Evolutionary conservation across 2,797 vertebrate genomes (phyloP), one percentile per base, ranked within the genome.

Genomic region (Bradypodion pumilum): DNA sequence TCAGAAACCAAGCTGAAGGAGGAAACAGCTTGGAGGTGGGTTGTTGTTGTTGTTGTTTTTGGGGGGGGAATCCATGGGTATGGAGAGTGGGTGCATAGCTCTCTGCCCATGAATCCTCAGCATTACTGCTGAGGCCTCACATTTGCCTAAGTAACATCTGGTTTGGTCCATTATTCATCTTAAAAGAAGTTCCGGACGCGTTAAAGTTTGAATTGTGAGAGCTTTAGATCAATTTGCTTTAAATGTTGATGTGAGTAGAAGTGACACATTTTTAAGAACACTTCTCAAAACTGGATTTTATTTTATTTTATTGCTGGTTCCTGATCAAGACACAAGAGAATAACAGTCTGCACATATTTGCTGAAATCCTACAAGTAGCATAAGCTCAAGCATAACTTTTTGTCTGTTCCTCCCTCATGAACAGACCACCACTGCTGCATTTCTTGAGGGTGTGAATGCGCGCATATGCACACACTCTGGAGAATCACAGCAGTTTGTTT

Each of bases 181-280:
- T 74, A 32, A 74, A 56, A 77, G 52, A 29, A 27, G 63, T 12
- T 62, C 29, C 7, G 60, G 44, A 21, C 3, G 42, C 19, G 19
- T n/a, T n/a, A 40, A 29, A 27, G 19, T 40, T 62, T 7, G 10
- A 42, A 44, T 21, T 78, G 76, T 35, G 59, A 1, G n/a, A 49
- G 29, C 2, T 85, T 85, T 74, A 85, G 56, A 78, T 88, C 52
- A 88, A 89, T 37, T 15, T 85, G 56, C 44, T 86, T 87, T 85
- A 40, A 6, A 29, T 81, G 42, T 23, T 77, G 46, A 89, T 81
- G 62, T 63, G 7, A 69, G 44, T 69, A 80, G 63, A 70, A 1
- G 25, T 15, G 42, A 9, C 35, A 81, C 27, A 72, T 4, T 78
- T 70, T 66, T 32, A 62, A 52, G 35, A 73, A 25, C 19, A 56